A percentile compares a stretch with the other conserved stretches of the same genome.
These are phyloP conservation scores for Misgurnus mizolepis DNA, from an alignment of 2,113 vertebrate species.

Conservation along the genomic window DNA sequence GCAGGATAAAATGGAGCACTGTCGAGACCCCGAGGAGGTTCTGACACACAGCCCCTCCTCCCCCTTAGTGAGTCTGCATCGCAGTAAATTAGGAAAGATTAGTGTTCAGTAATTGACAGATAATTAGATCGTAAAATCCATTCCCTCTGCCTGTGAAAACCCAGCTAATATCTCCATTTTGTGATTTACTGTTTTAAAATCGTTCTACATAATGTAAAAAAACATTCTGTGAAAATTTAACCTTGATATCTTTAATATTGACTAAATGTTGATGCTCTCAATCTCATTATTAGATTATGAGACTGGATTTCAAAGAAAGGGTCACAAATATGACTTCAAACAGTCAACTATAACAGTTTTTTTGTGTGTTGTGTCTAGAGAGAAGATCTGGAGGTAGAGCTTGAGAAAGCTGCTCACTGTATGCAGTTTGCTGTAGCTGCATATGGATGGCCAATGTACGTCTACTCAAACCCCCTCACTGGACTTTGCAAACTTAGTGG, in stretches of 20 bases:
- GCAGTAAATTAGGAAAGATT: not conserved
- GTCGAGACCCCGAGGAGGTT: constrained; percentile 77
- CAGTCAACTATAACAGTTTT: not conserved
- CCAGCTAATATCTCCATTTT: no score
- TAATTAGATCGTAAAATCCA: not conserved
- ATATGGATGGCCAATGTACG: constrained; percentile 93
- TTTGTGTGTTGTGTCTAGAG: constrained; percentile 65
- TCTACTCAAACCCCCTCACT: constrained; percentile 85
- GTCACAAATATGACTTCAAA: no score
- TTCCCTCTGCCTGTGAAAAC: no score
- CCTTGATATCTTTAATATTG: no score
- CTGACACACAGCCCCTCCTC: constrained; percentile 74
- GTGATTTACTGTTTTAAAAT: no score
- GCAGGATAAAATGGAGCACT: constrained; percentile 84
- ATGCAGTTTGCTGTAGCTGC: constrained; percentile 92
- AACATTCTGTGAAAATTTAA: no score
- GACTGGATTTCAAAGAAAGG: not conserved
- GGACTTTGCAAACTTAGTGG: constrained; percentile 85
- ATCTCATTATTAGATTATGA: no score
- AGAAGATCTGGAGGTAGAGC: constrained; percentile 81
- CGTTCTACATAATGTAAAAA: no score
- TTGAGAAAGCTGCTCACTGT: constrained; percentile 87
- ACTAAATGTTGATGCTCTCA: no score
- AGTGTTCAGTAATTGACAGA: not conserved
- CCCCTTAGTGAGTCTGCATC: constrained; percentile 72